These are phyloP conservation scores for Rambutsinella grinnellia DNA, from an alignment of 2,888 invertebrate species.

Conservation along the genomic window DNA sequence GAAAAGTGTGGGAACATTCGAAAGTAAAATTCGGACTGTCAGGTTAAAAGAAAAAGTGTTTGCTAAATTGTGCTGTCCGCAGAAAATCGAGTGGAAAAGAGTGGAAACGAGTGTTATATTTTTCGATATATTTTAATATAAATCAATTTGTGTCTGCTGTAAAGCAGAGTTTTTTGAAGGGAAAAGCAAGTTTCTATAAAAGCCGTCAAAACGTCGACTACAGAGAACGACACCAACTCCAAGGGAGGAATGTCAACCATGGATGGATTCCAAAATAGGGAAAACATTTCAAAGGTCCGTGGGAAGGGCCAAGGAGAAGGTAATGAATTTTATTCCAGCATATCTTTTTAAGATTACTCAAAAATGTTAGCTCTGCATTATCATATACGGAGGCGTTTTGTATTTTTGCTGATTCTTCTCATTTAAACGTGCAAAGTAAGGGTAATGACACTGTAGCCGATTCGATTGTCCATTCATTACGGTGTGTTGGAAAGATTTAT, in stretches of 20 bases:
- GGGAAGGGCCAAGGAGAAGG: slow-evolving; percentile 66
- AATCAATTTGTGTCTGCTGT: slow-evolving; percentile 32
- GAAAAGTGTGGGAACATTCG: not conserved
- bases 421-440: too few relatives aligned
- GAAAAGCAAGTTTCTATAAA: slow-evolving; percentile 22
- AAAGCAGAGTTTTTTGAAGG: slow-evolving; percentile 37
- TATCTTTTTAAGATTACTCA: too few relatives aligned
- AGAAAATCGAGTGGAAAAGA: not conserved
- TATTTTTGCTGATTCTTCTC: too few relatives aligned
- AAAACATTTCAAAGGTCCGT: slow-evolving; percentile 65
- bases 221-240: slow-evolving; percentile 28
- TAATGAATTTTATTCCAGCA: too few relatives aligned
- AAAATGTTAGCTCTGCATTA: too few relatives aligned
- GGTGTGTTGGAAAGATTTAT: too few relatives aligned
- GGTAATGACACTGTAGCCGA: too few relatives aligned
- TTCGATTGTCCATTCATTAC: too few relatives aligned
- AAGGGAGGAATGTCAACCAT: slow-evolving; percentile 62
- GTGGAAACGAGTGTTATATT: slow-evolving; percentile 19
- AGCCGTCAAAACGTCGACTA: slow-evolving; percentile 54
- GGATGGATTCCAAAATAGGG: slow-evolving; percentile 65
- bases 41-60: too few relatives aligned
- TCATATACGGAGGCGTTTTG: too few relatives aligned
- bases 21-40: not conserved
- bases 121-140: slow-evolving; percentile 3
- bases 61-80: too few relatives aligned